These are phyloP conservation scores for Isaurus tuberculatus DNA, from an alignment of 92 coral and sea anemone species.

Conservation along the genomic window DNA sequence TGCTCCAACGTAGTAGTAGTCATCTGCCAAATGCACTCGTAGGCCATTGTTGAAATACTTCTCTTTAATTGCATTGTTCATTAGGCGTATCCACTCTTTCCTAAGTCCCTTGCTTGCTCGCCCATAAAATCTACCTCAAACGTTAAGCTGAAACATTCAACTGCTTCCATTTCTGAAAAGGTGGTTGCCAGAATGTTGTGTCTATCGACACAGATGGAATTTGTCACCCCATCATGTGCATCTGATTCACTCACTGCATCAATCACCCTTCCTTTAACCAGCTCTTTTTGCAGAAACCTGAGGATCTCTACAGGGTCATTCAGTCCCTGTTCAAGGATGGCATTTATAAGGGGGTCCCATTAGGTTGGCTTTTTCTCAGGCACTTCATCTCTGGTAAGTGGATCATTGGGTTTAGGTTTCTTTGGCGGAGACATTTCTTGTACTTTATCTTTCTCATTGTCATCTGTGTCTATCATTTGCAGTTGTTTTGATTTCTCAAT, in stretches of 20 bases:
- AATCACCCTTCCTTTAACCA: constrained; percentile 37
- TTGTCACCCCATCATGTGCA: constrained; percentile 55
- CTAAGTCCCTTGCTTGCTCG: constrained; percentile 44
- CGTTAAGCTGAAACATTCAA: constrained; percentile 49
- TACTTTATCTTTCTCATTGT: no score
- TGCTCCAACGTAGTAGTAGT: constrained; percentile 29
- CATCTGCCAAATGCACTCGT: constrained; percentile 23
- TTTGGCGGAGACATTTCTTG: no score
- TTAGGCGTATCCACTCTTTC: constrained; percentile 49
- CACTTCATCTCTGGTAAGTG: no score
- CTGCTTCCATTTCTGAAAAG: constrained; percentile 45
- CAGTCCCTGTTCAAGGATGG: constrained; percentile 1
- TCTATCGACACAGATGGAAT: constrained; percentile 58
- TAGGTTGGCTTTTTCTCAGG: no score
- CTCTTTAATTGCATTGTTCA: constrained; percentile 32
- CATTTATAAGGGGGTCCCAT: no score
- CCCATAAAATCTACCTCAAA: constrained; percentile 73
- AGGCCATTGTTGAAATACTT: constrained; percentile 46
- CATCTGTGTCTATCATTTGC: no score
- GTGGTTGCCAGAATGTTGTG: constrained; percentile 46
- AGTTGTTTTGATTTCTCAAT: no score
- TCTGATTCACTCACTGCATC: constrained; percentile 3
- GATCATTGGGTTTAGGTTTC: no score
- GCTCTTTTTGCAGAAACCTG: constrained; percentile 34
- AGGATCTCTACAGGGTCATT: constrained; percentile 60